Evolutionary conservation across 2,797 vertebrate species (phyloP), one percentile per base, ranked within the genome.

Genomic region (Selene dorsalis): DNA sequence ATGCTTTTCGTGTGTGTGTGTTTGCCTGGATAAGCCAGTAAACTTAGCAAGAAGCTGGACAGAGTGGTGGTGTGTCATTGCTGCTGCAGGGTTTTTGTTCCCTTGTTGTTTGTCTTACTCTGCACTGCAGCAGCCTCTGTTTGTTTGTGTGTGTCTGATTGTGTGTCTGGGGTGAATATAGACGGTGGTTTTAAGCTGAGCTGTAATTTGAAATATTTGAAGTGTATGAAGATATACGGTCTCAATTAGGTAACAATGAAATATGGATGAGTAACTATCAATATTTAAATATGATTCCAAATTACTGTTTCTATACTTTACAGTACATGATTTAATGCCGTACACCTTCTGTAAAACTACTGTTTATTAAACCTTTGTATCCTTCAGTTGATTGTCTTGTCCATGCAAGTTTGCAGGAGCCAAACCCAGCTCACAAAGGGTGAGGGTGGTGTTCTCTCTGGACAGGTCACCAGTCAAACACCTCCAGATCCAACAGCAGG

Each of bases 51-150:
- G 83, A 77, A 75, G 20, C 65, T 55, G 57, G 63, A 73, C 39
- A 65, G 69, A 18, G 6, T 53, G 18, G 5, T 53, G 18, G 45
- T 64, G 39, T 78, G 75, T 69, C 64, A 69, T 30, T 75, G 64
- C 69, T 26, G 76, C 70, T 82, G 48, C 53, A 14, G 81, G 65
- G 79, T 84, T 47, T 84, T 52, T 22, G 65, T 61, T 74, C 77
- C 47, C 53, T 79, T 61, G 50, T 69, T 75, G n/a, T 70, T 76
- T 58, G 43, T 43, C 50, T 64, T 38, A 41, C 47, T 81, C 84
- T 86, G 84, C 70, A 84, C 72, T 85, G 79, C 66, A 72, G 45
- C 73, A 65, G 38, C 26, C 58, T 58, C 11, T 48, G 43, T 75
- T 43, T 43, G 2, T 80, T 9, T 18, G 28, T 28, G 13, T 67